Base-by-base conservation (phyloP, 30 jellyfish, hydroid and myxozoan species). In the Aurelia aurita region DNA sequence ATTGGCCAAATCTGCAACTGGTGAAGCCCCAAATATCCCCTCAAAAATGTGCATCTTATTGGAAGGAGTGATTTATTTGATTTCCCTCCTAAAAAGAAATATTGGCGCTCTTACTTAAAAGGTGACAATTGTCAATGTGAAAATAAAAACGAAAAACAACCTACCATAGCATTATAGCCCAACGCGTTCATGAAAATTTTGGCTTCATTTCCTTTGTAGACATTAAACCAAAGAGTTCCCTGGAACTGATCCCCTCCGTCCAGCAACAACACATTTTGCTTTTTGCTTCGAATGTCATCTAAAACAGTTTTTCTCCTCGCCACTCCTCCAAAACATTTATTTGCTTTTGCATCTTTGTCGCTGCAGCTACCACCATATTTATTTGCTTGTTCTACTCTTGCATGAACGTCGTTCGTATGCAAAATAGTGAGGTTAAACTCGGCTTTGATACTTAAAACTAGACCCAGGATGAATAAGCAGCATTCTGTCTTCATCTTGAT, bases 181-280 rank as follows among this genome's bases (percentile, higher is more conserved):
- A 82, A 43, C 2, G 39, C 86, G 49, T 95, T 95, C 99, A 95
- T 95, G 79, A 95, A 87, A 3, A 59, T 73, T 11, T 88, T 68
- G 0, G 99, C 87, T 39, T 87, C 98, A 14, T 47, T 53, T 10
- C 99, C 99, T 75, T 89, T 95, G 91, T 95, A 95, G 4, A 90
- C 85, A 54, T 73, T 92, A 90, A 89, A 95, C 99, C 99, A 95
- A 8, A 90, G 80, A 23, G 99, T 95, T 23, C 99, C 99, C 53
- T 89, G 98, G 58, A 59, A 95, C 85, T 89, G 99, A 70, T 95
- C 99, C 43, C 99, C 99, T 5, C 97, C 99, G 70, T 95, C 99
- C 9, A 95, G 84, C 19, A 95, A 63, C 69, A 95, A 46, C 5
- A 78, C 91, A 76, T 89, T 77, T 20, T 47, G 34, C 22, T 69